These are phyloP conservation scores for Leptinotarsa texana DNA, from an alignment of 1,140 invertebrate genomes.

Conservation along the genomic window DNA sequence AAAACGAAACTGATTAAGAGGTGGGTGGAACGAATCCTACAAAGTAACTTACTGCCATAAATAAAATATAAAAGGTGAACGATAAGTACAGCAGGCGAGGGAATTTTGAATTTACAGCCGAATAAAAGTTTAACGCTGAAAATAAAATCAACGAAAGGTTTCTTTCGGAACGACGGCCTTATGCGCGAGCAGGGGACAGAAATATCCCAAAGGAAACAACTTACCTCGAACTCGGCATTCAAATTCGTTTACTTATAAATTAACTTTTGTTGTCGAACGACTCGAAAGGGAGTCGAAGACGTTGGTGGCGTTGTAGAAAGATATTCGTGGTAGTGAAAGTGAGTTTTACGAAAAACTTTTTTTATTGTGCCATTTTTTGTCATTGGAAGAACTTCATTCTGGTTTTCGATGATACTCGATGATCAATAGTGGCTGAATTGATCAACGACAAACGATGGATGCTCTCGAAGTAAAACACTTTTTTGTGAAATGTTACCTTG, in stretches of 20 bases:
- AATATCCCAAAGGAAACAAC: background rate
- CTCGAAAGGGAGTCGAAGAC: background rate
- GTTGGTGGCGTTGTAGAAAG: background rate
- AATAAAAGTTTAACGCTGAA: background rate
- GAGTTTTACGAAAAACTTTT: background rate
- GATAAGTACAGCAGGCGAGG: background rate
- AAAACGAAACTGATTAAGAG: no score
- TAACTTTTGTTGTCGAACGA: background rate
- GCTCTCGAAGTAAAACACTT: no score
- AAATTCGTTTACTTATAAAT: slow-evolving; percentile 7
- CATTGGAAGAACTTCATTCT: no score
- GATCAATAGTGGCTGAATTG: no score
- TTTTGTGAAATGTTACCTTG: no score
- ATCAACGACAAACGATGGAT: no score
- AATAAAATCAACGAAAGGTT: slow-evolving; percentile 8
- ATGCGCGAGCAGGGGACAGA: background rate
- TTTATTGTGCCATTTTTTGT: no score
- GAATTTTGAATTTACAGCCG: background rate
- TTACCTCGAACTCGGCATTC: background rate
- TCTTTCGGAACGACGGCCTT: background rate
- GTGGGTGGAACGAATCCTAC: no score
- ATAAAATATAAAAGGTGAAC: background rate
- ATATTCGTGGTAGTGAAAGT: background rate
- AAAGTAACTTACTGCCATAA: background rate
- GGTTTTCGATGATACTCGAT: no score